Evolutionary conservation across 2,113 vertebrate species (phyloP), one percentile per base, ranked within the genome.

Genomic region (Cyanoliseus patagonus): DNA sequence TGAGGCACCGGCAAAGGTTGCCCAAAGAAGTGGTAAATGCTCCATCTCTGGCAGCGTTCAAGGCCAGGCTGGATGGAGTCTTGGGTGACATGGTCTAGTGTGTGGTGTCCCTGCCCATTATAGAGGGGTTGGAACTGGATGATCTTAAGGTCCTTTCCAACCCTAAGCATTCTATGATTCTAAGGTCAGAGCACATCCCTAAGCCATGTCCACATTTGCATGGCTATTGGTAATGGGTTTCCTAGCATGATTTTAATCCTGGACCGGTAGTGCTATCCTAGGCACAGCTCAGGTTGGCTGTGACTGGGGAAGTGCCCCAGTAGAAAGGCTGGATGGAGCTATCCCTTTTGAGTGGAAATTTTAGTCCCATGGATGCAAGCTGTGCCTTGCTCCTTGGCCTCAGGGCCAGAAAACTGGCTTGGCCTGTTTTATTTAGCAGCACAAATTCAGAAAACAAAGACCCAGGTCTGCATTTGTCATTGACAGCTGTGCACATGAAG

Each of bases 361-460:
- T 91, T 5, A 79, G 63, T 53, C 39, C 73, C n/a, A 3, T 31
- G 66, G 66, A 37, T 44, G 39, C 42, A 3, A 62, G 82, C 59
- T 88, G 52, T 93, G 81, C 70, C 84, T 89, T 84, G 57, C 51
- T 79, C n/a, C 55, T 67, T n/a, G 52, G 75, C 83, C 73, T 51
- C 49, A 4, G 79, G 92, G 67, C 17, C 59, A 76, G 46, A 93
- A 95, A 93, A 88, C 86, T 93, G 68, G 72, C 92, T 90, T 46
- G 64, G 64, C 77, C 68, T 81, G 59, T 83, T 94, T 77, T 28
- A 86, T 59, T 57, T 70, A 93, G 68, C 64, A 77, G 90, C 30
- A 67, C 27, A 80, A 27, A 92, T 47, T 41, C 30, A 76, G 82
- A 37, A 86, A 88, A 86, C 5, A 44, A n/a, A 90, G 53, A 63